phyloP scores from a whole-genome alignment of 2,113 vertebrate species.

The Baryphthengus martii region DNA sequence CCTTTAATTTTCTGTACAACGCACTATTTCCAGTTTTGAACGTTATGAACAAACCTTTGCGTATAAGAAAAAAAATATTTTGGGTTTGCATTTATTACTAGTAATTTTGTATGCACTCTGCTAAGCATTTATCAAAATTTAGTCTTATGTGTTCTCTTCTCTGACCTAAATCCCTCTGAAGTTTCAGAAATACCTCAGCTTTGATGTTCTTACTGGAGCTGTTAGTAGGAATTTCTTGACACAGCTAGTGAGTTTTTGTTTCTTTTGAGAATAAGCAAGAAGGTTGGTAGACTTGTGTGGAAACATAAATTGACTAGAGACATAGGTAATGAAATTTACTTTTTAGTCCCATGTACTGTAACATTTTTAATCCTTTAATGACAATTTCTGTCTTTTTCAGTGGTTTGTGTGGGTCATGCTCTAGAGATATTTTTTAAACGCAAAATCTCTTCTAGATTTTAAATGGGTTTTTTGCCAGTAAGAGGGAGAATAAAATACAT shows the following conservation, averaged over 20 bases:
- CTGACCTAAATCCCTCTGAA: neutral
- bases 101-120: neutral
- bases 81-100: neutral
- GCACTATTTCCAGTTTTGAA: neutral
- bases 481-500: neutral
- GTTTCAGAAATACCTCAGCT: neutral
- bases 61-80: neutral
- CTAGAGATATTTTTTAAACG: neutral
- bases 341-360: neutral
- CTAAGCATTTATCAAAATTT: neutral
- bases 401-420: neutral
- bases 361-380: neutral
- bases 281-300: neutral
- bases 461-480: neutral
- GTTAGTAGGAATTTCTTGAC: neutral
- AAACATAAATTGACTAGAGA: no score
- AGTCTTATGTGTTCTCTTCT: neutral
- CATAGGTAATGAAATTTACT: neutral
- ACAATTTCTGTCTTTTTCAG: neutral
- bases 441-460: neutral
- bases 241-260: fast-evolving
- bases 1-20: neutral
- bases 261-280: neutral
- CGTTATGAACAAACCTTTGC: neutral
- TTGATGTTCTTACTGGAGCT: neutral